Base-by-base conservation (phyloP, 2,797 vertebrate species). In the Mallotus villosus region DNA sequence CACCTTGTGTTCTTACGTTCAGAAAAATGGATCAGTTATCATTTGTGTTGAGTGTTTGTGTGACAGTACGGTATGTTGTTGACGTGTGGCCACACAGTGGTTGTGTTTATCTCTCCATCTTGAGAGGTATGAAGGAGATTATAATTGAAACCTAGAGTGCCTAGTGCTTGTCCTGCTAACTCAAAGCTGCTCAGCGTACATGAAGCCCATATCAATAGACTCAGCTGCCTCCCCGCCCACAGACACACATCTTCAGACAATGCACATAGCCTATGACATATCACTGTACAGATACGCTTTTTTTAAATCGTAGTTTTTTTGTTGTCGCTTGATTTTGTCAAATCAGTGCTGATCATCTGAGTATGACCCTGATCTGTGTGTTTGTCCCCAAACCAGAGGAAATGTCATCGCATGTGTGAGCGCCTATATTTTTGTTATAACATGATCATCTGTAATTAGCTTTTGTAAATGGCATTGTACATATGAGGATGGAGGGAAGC, bases 91-190 rank as follows among this genome's bases (percentile, higher is more conserved):
- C 59, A 29, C 0, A 65, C 12, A 41, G 34, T 71, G 71, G 24
- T 37, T 5, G 5, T 34, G 27, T 81, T 32, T 9, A n/a, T 78
- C 19, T 55, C 66, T 63, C 32, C 22, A 3, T 27, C 55, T 37
- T 53, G 19, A 2, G 66, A 61, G 59, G 59, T 27, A 11, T 60
- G n/a, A 70, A 3, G 70, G 68, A 77, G 70, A 71, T 22, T 55
- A 34, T 71, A 4, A 46, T 22, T 66, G 0, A 25, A 85, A 88
- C 87, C 24, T 87, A 87, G 82, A 88, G 91, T 92, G 90, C 90
- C 91, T 90, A 88, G 86, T 2, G 88, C 85, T 87, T 87, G 86
- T 77, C 81, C 74, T 49, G 78, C 85, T 86, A 87, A 85, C 84
- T 84, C 1, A 34, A 81, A 5, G 74, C 84, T 19, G 78, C 84